phyloP scores from a whole-genome alignment of 2,113 vertebrate species.

The Cathartes aura region DNA sequence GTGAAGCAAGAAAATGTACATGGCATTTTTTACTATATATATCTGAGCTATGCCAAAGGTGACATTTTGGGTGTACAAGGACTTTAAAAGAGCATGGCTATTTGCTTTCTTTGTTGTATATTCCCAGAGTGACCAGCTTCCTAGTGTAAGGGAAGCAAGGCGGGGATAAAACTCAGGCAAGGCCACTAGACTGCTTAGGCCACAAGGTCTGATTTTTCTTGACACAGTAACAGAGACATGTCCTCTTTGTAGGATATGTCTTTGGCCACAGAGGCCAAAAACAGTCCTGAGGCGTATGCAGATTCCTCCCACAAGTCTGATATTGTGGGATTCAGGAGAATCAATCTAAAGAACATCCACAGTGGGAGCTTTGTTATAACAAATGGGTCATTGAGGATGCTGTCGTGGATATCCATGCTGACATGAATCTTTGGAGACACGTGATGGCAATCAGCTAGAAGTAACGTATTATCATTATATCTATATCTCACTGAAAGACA shows the following conservation, averaged over 20 bases:
- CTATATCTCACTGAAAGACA: background rate
- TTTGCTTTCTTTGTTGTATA: background rate
- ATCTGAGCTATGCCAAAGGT: background rate
- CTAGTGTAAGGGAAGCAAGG: background rate
- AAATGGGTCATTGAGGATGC: background rate
- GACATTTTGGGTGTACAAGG: background rate
- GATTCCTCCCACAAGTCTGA: background rate
- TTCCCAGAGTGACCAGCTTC: background rate
- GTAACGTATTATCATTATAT: background rate
- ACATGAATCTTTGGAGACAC: background rate
- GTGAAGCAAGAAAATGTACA: background rate
- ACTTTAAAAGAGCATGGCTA: background rate
- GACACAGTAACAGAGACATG: background rate
- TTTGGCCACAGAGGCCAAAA: background rate
- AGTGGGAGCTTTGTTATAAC: background rate
- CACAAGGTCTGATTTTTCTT: background rate
- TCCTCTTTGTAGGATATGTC: background rate
- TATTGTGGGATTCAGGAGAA: background rate
- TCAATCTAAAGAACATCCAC: background rate
- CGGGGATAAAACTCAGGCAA: background rate
- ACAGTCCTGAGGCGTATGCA: background rate
- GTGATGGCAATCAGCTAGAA: background rate
- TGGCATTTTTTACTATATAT: background rate
- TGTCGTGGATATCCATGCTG: background rate
- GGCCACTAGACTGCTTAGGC: background rate